Base-by-base conservation (phyloP, 2,113 vertebrate species). In the Dipodomys ordii region DNA sequence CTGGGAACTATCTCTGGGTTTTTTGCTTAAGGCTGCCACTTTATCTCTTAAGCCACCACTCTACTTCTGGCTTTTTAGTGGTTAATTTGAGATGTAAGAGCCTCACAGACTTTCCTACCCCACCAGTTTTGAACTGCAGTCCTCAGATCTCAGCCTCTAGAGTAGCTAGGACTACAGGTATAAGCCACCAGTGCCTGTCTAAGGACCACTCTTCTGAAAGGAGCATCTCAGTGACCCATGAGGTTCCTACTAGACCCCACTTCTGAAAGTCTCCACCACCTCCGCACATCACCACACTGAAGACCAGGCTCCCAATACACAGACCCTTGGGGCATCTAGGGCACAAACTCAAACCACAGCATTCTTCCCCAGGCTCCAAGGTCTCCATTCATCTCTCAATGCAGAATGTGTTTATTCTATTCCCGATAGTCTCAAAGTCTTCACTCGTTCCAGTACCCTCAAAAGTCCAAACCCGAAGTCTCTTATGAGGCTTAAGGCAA, bases 361-460 rank as follows among this genome's bases (percentile, higher is more conserved):
- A 16, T 44, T 28, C 9, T 3, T 23, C 32, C 67, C 49, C 32
- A 57, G 53, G 8, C 77, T 30, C 69, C 18, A 32, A 8, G 8
- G 6, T 28, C 1, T 57, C 3, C 1, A 1, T 6, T 62, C 20
- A 6, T 2, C 67, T 81, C 79, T 32, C 28, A 18, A 1, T 15
- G 1, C 53, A 46, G 15, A 53, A 39, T 4, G 53, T 35, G 6
- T 49, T n/a, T 27, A n/a, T 46, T 46, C 28, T 6, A 11, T 6
- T 39, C 64, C 78, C 18, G 7, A 8, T 67, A 22, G 68, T 30
- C 57, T 49, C 88, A 79, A 27, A 44, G 46, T 46, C 35, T 44
- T 32, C 15, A n/a, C 7, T 44, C 53, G 11, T n/a, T 15, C 78
- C 35, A 20, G 1, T 0, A 6, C 32, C 19, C 28, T 73, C 35